Evolutionary conservation across 2,888 invertebrate genomes (phyloP).

Genomic region (Patella ulyssiponensis): DNA sequence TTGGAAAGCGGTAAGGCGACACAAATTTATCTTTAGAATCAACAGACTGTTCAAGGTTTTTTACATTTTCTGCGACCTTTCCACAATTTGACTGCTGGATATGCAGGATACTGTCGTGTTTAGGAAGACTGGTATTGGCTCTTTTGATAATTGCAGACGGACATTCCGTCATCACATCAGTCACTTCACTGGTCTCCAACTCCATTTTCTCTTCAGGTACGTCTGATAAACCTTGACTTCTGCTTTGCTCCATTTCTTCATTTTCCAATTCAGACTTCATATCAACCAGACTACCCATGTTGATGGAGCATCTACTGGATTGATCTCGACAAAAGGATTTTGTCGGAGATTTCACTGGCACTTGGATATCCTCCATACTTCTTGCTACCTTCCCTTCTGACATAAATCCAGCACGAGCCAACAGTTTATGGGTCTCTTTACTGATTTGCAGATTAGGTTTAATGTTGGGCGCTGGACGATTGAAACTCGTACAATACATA

Average conservation of each 20-base stretch:
- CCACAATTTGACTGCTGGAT: slow-evolving; percentile 56
- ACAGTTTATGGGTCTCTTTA: slow-evolving; percentile 59
- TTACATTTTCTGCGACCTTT: slow-evolving; percentile 55
- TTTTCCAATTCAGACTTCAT: not conserved
- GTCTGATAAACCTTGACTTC: no score
- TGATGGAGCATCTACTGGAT: slow-evolving; percentile 12
- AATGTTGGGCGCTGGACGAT: slow-evolving; percentile 35
- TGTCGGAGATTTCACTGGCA: slow-evolving; percentile 40
- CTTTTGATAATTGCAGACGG: slow-evolving; percentile 44
- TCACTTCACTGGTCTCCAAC: not conserved
- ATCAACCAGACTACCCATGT: not conserved
- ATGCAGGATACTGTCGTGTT: slow-evolving; percentile 59
- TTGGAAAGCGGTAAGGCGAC: slow-evolving; percentile 57
- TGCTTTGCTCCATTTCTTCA: not conserved
- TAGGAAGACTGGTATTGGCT: slow-evolving; percentile 48
- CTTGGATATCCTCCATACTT: slow-evolving; percentile 28
- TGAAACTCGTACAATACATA: slow-evolving; percentile 22
- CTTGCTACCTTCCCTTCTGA: slow-evolving; percentile 29
- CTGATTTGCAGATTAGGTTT: slow-evolving; percentile 62
- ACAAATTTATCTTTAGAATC: slow-evolving; percentile 37
- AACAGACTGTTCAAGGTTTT: slow-evolving; percentile 29
- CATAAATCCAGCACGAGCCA: slow-evolving; percentile 62
- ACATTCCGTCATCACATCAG: not conserved
- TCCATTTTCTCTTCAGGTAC: not conserved
- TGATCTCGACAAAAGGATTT: slow-evolving; percentile 19